phyloP scores from a whole-genome alignment of 2,888 invertebrate species.

The Idaea aversata region DNA sequence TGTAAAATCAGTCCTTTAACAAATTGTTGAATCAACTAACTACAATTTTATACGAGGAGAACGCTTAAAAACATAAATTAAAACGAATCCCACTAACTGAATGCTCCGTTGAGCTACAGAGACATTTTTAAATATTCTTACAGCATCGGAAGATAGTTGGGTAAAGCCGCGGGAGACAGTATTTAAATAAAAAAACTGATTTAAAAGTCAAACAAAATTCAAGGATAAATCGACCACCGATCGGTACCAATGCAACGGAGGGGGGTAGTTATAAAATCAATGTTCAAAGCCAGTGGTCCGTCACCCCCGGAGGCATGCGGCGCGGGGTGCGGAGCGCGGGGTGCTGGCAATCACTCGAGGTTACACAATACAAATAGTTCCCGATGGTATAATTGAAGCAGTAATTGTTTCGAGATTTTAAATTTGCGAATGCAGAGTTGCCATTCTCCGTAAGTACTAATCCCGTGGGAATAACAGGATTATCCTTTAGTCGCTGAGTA shows the following conservation, averaged over 20 bases:
- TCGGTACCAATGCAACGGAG: conserved; percentile 2
- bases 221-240: background rate
- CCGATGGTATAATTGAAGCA: background rate
- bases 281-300: conserved; percentile 21
- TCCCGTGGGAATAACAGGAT: too few relatives aligned
- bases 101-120: too few relatives aligned
- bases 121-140: too few relatives aligned
- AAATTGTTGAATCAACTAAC: too few relatives aligned
- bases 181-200: background rate
- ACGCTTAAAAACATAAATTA: too few relatives aligned
- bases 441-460: too few relatives aligned
- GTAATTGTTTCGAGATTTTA: background rate
- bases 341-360: conserved; percentile 15
- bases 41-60: too few relatives aligned
- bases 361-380: conserved; percentile 7
- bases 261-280: conserved; percentile 25
- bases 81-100: too few relatives aligned
- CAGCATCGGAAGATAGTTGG: background rate
- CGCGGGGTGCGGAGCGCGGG: conserved; percentile 6
- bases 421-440: too few relatives aligned
- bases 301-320: conserved; percentile 10
- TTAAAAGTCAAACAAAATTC: background rate
- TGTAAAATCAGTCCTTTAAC: too few relatives aligned
- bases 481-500: too few relatives aligned
- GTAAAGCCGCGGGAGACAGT: too few relatives aligned